Evolutionary conservation across 2,797 vertebrate genomes (phyloP), one percentile per base, ranked within the genome.

Genomic region (Sternarchorhynchus goeldii): DNA sequence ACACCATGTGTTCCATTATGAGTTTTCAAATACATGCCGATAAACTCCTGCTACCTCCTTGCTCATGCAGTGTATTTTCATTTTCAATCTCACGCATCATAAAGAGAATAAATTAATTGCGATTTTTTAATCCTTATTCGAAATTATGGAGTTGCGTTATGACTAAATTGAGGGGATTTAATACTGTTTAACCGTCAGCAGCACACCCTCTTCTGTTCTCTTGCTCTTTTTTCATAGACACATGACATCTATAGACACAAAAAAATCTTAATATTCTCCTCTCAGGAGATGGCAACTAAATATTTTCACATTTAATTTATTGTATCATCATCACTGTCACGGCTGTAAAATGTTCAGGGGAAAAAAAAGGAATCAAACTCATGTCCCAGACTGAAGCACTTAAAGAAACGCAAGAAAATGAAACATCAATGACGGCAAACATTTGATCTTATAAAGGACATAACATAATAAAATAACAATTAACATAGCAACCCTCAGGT

Each of bases 81-180:
- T 66, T 32, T 62, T 73, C 12, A 68, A 18, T 80, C 63, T 31
- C 32, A 62, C 32, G 58, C 45, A 60, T 70, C 32, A 65, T 75
- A 70, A 75, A 58, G 67, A 77, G 21, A 10, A 66, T 71, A 79
- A 69, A 80, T 78, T 75, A 79, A 77, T 79, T 85, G 76, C 60
- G 56, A 79, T 81, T 41, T 66, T 76, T 69, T 75, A 66, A 82
- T 79, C 78, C 76, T 72, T 75, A 18, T 39, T 78, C 62, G 36
- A 73, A 82, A 73, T 79, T 68, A 69, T 78, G 4, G 73, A 55
- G 32, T 78, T 65, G 31, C 64, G 72, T 71, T 73, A 82, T 77
- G 68, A 64, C 64, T 71, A 77, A 14, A 74, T 55, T 66, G 55
- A 58, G 64, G 29, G 76, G 20, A 53, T 39, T 25, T 32, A 25